Base-by-base conservation (phyloP, 2,888 invertebrate genomes). In the Aphidius colemani region DNA sequence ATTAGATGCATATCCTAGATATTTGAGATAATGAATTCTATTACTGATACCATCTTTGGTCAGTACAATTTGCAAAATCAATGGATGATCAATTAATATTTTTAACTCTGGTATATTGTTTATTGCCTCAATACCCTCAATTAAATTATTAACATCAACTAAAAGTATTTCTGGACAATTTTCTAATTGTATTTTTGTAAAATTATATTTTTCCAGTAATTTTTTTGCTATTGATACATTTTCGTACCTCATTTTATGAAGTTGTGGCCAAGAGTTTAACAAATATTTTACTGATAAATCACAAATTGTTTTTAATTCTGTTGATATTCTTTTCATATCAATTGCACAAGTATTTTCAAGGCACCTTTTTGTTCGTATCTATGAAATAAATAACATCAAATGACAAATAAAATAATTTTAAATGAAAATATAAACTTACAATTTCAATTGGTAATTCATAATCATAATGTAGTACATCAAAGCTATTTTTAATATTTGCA, bases 281-380 rank as follows among this genome's bases (percentile, higher is more conserved):
- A 74, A 6, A 10, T 85, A 83, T 63, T 82, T 81, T 55, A 90
- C 85, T 69, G 88, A 85, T 2, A 86, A 72, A 0, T 87, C 88
- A 59, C 85, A 86, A 39, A 89, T 77, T 0, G 79, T 64, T 51
- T 61, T 18, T 3, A 90, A 85, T 74, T 86, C 84, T 7, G 82
- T 78, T 3, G 90, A 71, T 48, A 90, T 86, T 10, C 85, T 81
- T 64, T 82, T 83, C 0, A 88, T 83, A 70, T 89, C 87, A 2
- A 85, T 78, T 0, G 89, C 88, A 75, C 88, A 87, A 1, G 83
- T 83, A 58, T 85, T 82, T 53, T 90, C 78, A 2, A 92, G 75
- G 69, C 87, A 90, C 0, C 85, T 85, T 78, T 89, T 86, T 64
- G 85, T 86, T 67, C 83, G 82, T 9, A 92, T 85, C 69, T 83